Evolutionary conservation across 2,113 vertebrate species (phyloP).

Genomic region (Pterocles burchelli): DNA sequence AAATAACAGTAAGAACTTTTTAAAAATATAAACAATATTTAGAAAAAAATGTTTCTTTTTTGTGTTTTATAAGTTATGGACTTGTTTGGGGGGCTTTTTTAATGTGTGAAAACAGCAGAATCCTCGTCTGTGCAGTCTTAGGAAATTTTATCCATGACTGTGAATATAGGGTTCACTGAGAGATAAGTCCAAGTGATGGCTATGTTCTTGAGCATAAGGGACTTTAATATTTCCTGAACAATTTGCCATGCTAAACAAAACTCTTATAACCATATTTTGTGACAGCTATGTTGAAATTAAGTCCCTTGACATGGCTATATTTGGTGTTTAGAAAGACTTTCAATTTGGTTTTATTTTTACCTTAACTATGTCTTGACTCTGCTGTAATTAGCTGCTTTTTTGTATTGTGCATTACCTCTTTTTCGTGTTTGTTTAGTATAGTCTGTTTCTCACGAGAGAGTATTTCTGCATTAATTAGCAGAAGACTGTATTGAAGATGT

Average conservation of each 20-base stretch:
- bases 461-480: background rate
- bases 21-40: background rate
- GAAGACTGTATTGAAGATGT: background rate
- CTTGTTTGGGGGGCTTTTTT: background rate
- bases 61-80: background rate
- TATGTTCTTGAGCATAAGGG: background rate
- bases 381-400: background rate
- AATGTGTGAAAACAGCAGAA: background rate
- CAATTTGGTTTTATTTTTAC: background rate
- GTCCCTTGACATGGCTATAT: background rate
- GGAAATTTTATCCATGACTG: background rate
- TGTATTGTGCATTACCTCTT: background rate
- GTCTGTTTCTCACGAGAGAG: background rate
- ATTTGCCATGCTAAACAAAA: background rate
- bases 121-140: background rate
- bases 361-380: background rate
- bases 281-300: background rate
- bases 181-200: background rate
- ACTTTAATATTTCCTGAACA: background rate
- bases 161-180: background rate
- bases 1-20: slow-evolving; percentile 91
- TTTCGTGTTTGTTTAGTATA: background rate
- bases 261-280: background rate
- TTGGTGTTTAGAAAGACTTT: background rate
- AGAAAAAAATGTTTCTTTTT: background rate